phyloP scores from a whole-genome alignment of 2,113 vertebrate genomes.

The Ciconia stormi region DNA sequence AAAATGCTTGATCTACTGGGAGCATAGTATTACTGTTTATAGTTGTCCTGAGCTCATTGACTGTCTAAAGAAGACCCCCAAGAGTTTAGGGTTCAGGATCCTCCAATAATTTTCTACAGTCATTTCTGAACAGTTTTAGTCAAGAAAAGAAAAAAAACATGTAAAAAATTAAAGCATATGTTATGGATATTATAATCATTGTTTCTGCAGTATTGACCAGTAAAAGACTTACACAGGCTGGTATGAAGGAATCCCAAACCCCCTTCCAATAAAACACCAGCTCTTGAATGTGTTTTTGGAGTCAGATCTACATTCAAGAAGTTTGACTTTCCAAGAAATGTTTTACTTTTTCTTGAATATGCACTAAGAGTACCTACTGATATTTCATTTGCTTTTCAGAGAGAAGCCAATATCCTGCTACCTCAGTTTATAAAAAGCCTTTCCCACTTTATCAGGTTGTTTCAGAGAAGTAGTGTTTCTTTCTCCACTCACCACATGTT shows the following conservation, averaged over 20 bases:
- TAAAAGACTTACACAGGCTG: neutral
- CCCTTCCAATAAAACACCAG: neutral
- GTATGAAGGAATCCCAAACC: neutral
- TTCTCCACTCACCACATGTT: neutral
- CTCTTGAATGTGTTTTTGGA: neutral
- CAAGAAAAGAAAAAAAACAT: neutral
- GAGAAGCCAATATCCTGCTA: neutral
- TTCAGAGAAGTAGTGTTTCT: neutral
- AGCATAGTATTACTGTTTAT: neutral
- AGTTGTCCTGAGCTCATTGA: neutral
- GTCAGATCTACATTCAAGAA: neutral
- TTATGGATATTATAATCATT: neutral
- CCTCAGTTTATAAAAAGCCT: neutral
- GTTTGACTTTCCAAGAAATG: neutral
- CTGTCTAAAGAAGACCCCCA: neutral
- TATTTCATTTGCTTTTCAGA: neutral
- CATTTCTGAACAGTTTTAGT: neutral
- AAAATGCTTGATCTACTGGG: neutral
- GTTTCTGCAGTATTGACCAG: neutral
- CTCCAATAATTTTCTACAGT: neutral
- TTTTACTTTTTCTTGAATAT: neutral
- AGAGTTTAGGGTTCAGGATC: accelerated
- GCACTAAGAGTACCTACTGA: accelerated
- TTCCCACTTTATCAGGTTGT: neutral
- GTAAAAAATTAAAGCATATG: neutral